Conservation (phyloP, 1,140 invertebrate genomes). For the Microplitis demolitor region DNA sequence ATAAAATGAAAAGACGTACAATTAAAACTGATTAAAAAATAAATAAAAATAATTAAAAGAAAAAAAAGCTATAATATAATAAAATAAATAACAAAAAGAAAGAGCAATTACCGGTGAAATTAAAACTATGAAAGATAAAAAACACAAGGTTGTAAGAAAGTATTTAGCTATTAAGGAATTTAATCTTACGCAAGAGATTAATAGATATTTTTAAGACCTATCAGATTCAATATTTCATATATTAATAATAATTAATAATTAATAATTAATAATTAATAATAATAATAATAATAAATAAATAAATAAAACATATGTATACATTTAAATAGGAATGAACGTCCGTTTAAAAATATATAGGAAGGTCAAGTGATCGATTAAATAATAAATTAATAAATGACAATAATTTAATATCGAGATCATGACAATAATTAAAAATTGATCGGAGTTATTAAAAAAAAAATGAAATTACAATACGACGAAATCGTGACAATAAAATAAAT, state of each 20-base stretch:
- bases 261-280: slow-evolving; percentile 34
- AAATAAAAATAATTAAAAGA: slow-evolving; percentile 33
- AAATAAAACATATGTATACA: slow-evolving; percentile 25
- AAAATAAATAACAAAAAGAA: slow-evolving; percentile 14
- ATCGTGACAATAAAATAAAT: slow-evolving; percentile 26
- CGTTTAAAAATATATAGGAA: slow-evolving; percentile 19
- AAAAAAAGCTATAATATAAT: slow-evolving; percentile 13
- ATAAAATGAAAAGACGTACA: neutral
- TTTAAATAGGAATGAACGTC: slow-evolving; percentile 5
- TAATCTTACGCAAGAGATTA: slow-evolving; percentile 50
- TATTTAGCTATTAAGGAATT: slow-evolving; percentile 53
- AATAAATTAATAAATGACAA: neutral
- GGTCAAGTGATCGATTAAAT: neutral
- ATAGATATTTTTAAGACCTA: slow-evolving; percentile 58
- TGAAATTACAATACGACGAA: neutral
- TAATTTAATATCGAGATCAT: neutral
- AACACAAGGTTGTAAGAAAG: slow-evolving; percentile 61
- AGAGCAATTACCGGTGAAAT: slow-evolving; percentile 24
- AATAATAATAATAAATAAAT: slow-evolving; percentile 34
- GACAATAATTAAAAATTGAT: neutral
- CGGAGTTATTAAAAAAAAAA: neutral
- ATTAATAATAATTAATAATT: slow-evolving; percentile 42
- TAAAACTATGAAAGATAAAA: slow-evolving; percentile 30
- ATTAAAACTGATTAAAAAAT: slow-evolving; percentile 3
- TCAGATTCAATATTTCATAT: slow-evolving; percentile 58